Base-by-base conservation (phyloP, 2,888 invertebrate species). In the Drosophila cracens region DNA sequence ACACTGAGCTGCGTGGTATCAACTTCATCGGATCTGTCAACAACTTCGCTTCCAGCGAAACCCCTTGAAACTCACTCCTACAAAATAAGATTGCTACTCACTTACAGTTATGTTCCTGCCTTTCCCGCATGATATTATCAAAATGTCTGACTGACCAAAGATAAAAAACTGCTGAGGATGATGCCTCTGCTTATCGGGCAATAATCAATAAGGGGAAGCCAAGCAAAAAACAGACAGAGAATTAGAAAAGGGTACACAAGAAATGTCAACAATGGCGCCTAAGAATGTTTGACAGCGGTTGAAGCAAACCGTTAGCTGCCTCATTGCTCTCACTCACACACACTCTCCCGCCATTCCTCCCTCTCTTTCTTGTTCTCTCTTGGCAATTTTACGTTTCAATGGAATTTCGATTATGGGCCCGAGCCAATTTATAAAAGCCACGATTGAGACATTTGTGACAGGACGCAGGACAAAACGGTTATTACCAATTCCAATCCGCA, bases 361-460 rank as follows among this genome's bases (percentile, higher is more conserved):
- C 36, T 33, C 21, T 70, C 29, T 36, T 11, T 43, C 21, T 53
- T 13, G 6, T n/a, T 43, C 43, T 52, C 29, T 34, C 58, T 57
- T 75, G 81, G 85, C 84, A 89, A 91, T 91, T 91, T 92, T 87
- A 91, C 91, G 87, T 91, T 91, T 89, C 90, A 91, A 85, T 89
- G 90, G 86, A 87, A 91, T 90, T 91, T 92, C 91, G 89, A 91
- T 91, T 91, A 90, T 81, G 79, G 77, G 77, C 82, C 75, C 70
- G 72, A 77, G 87, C 84, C 84, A 85, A 85, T 85, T 85, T 87
- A 81, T 71, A 83, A 81, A 86, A 88, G 85, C 80, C 81, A 68
- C 79, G 81, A 90, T 90, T 90, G 85, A 91, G 90, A 90, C 83
- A 83, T 89, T 80, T 85, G 57, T 78, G 71, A 80, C 78, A 83